These are phyloP conservation scores for Megalopta genalis DNA, from an alignment of 1,140 invertebrate species.

Conservation along the genomic window DNA sequence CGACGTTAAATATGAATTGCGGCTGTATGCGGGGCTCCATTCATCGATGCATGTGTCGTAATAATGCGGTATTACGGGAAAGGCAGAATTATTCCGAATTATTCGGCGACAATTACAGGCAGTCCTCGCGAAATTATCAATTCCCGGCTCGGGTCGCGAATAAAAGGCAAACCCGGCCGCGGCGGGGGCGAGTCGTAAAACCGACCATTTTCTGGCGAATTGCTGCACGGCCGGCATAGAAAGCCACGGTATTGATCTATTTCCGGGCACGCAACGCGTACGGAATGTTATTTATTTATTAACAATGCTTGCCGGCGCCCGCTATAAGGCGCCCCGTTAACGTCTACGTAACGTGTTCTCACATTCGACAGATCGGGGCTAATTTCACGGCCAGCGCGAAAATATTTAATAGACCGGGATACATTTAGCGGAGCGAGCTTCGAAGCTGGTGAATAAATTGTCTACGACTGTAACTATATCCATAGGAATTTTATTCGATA, in stretches of 20 bases:
- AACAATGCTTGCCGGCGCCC: not conserved
- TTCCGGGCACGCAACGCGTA: not conserved
- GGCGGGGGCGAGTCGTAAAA: not conserved
- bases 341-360: too few species aligned
- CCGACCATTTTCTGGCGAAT: not conserved
- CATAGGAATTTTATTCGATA: too few species aligned
- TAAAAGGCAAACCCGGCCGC: too few species aligned
- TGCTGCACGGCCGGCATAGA: not conserved
- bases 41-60: not conserved
- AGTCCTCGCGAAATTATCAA: not conserved
- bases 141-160: not conserved
- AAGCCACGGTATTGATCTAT: not conserved
- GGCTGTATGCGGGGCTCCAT: too few species aligned
- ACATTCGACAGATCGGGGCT: too few species aligned
- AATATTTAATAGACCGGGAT: too few species aligned
- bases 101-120: not conserved
- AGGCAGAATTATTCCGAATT: not conserved
- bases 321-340: too few species aligned
- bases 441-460: too few species aligned
- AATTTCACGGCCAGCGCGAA: too few species aligned
- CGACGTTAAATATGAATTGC: not conserved
- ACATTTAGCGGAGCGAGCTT: too few species aligned
- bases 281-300: not conserved
- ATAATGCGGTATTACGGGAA: not conserved
- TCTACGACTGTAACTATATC: too few species aligned